Evolutionary conservation across 2,797 vertebrate species (phyloP).

Genomic region (Aplochiton taeniatus): DNA sequence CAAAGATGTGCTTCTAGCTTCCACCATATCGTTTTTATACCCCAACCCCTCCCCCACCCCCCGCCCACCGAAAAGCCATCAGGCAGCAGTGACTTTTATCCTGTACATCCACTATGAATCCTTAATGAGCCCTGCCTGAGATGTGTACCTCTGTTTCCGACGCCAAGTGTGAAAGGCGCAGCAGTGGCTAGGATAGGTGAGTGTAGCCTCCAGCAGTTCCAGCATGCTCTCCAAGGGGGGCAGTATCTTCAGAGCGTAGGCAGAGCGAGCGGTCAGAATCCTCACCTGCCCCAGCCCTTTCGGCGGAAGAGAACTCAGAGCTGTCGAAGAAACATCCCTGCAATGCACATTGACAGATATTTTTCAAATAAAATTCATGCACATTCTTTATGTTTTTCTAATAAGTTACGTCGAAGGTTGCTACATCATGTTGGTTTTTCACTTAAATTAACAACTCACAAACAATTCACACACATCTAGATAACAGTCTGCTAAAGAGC

Average conservation of each 20-base stretch:
- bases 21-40: too few species aligned
- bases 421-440: conserved; percentile 10
- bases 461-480: conserved; percentile 18
- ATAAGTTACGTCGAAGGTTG: too few species aligned
- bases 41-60: too few species aligned
- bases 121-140: too few species aligned
- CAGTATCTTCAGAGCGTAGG: conserved; percentile 87
- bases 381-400: conserved; percentile 3
- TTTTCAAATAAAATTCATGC: background rate
- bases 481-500: conserved; percentile 5
- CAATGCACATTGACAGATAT: conserved; percentile 44
- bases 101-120: too few species aligned
- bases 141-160: conserved; percentile 65
- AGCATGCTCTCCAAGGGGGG: conserved; percentile 84
- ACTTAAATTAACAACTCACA: conserved; percentile 29
- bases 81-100: too few species aligned
- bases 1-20: too few species aligned
- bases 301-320: conserved; percentile 81
- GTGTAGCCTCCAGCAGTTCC: conserved; percentile 83
- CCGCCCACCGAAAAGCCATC: too few species aligned
- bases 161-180: conserved; percentile 91
- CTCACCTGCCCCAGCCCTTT: conserved; percentile 84
- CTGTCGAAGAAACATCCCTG: conserved; percentile 92
- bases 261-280: conserved; percentile 81
- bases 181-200: conserved; percentile 95